Evolutionary conservation across 2,888 invertebrate species (phyloP), one percentile per base, ranked within the genome.

Genomic region (Xanthia icteritia): DNA sequence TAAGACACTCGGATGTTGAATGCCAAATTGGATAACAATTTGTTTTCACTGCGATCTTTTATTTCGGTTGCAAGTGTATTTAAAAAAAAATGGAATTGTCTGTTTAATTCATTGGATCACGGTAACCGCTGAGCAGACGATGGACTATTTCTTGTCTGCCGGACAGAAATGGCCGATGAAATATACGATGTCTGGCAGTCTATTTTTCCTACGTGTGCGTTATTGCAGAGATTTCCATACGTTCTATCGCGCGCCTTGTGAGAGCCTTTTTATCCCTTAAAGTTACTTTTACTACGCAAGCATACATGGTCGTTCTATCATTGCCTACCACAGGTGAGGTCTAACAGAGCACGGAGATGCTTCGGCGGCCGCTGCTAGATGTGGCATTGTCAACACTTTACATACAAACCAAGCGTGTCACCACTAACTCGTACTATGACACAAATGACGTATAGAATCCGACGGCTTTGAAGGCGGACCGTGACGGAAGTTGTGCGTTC

Each of bases 1-100:
- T 73, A 79, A 85, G 86, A 81, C 82, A 82, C 79, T 79, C 70
- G 72, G 66, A 76, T 77, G 83, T 81, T 71, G 73, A 31, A 39
- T 85, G 89, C 81, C 80, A 88, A 87, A 88, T 88, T 88, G 81
- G 81, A 83, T 82, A 79, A 73, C 78, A 75, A 60, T 71, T 74
- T 72, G 76, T 73, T 77, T 73, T 8, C n/a, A n/a, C 15, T 23
- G 42, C n/a, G 9, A 70, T 20, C 11, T 69, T 70, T 84, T 79
- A 31, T 13, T 69, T 48, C 71, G 51, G 9, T 17, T 70, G 48
- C 17, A 15, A 20, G 9, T 23, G n/a, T 68, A 45, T 45, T n/a
- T n/a, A n/a, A n/a, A n/a, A n/a, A n/a, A 42, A 45, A n/a, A 9
- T 13, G 11, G 48, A 0, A 27, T 48, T 68, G 61, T 6, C 23